phyloP scores from a whole-genome alignment of 1,140 invertebrate genomes.

The Chrysoperla carnea region DNA sequence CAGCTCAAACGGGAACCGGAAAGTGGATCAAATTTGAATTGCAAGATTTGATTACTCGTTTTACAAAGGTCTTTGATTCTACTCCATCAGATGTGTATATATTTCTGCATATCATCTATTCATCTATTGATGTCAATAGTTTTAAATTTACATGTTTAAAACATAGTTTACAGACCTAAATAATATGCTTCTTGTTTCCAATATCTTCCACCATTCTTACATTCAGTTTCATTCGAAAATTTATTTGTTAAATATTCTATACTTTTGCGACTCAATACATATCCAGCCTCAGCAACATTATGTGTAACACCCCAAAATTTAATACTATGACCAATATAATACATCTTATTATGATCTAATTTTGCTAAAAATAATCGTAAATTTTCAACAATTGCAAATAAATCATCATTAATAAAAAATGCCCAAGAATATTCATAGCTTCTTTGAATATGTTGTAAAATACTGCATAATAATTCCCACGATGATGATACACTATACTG shows the following conservation, averaged over 20 bases:
- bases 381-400: slow-evolving; percentile 29
- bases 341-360: slow-evolving; percentile 18
- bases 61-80: no score
- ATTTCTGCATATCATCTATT: no score
- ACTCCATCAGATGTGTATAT: no score
- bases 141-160: no score
- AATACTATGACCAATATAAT: slow-evolving; percentile 31
- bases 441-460: not conserved
- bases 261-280: slow-evolving; percentile 26
- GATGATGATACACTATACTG: slow-evolving; percentile 18
- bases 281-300: slow-evolving; percentile 30
- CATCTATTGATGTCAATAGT: no score
- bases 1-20: no score
- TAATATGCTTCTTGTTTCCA: slow-evolving; percentile 37
- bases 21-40: no score
- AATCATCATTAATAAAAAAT: slow-evolving; percentile 28
- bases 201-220: slow-evolving; percentile 25
- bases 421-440: slow-evolving; percentile 25
- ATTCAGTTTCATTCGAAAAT: slow-evolving; percentile 24
- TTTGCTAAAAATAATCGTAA: slow-evolving; percentile 24
- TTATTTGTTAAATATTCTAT: slow-evolving; percentile 18
- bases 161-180: slow-evolving; percentile 23
- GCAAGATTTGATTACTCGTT: no score
- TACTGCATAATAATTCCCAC: slow-evolving; percentile 26
- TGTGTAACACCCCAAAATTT: slow-evolving; percentile 27